phyloP scores from a whole-genome alignment of 1,140 invertebrate species.

The Pseudobourletiella spinata region DNA sequence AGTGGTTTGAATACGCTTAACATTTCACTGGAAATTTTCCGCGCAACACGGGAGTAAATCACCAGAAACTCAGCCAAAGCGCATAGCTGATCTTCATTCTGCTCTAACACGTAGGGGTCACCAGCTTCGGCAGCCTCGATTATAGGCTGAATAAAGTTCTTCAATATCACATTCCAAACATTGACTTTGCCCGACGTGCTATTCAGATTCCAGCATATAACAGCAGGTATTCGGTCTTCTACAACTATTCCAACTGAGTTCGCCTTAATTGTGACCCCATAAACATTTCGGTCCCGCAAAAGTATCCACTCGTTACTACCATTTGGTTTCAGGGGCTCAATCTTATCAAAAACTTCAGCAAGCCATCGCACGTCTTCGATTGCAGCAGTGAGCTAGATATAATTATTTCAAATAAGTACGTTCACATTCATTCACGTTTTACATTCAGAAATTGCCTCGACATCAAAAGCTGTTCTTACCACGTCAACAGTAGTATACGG shows the following conservation, averaged over 20 bases:
- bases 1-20: slow-evolving; percentile 4
- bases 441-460: too few species aligned
- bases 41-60: neutral
- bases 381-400: neutral
- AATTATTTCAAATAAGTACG: too few species aligned
- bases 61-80: slow-evolving; percentile 4
- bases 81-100: neutral
- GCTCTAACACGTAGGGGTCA: neutral
- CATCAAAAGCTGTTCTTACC: too few species aligned
- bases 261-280: slow-evolving; percentile 7
- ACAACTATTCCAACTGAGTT: neutral
- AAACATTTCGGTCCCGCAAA: neutral
- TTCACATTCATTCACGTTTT: too few species aligned
- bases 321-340: slow-evolving; percentile 11
- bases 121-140: neutral
- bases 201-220: slow-evolving; percentile 13
- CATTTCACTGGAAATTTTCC: neutral
- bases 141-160: neutral
- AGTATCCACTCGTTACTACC: slow-evolving; percentile 18
- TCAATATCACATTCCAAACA: slow-evolving; percentile 11
- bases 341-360: slow-evolving; percentile 3
- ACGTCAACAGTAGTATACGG: neutral
- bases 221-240: neutral
- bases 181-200: neutral
- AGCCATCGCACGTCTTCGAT: slow-evolving; percentile 11